phyloP scores from a whole-genome alignment of 2,888 invertebrate genomes.

The Apamea anceps region DNA sequence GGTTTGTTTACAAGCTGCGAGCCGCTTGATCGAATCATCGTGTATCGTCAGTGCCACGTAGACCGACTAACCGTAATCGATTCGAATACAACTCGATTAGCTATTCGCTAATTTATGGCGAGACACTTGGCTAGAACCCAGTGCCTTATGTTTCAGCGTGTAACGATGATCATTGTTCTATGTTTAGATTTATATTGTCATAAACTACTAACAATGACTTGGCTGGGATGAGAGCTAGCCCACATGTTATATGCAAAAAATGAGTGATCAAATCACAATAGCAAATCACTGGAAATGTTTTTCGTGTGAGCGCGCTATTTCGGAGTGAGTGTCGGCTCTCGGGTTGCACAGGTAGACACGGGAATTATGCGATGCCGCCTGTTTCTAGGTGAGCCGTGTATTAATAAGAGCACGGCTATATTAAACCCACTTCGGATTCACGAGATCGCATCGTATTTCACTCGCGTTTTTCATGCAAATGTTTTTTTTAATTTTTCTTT shows the following conservation, averaged over 20 bases:
- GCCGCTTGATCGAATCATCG: slow-evolving; percentile 37
- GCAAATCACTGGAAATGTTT: slow-evolving; percentile 72
- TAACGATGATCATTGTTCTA: slow-evolving; percentile 70
- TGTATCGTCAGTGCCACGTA: slow-evolving; percentile 53
- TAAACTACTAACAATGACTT: slow-evolving; percentile 70
- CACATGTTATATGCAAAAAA: slow-evolving; percentile 58
- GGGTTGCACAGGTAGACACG: slow-evolving; percentile 79
- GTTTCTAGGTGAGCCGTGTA: slow-evolving; percentile 81
- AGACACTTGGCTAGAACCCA: slow-evolving; percentile 75
- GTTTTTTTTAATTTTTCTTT: slow-evolving; percentile 31
- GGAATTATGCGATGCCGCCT: slow-evolving; percentile 74
- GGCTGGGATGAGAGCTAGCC: slow-evolving; percentile 62
- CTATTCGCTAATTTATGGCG: slow-evolving; percentile 65
- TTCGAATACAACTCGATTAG: slow-evolving; percentile 63
- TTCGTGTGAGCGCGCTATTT: slow-evolving; percentile 78
- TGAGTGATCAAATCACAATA: slow-evolving; percentile 60
- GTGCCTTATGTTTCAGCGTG: slow-evolving; percentile 61
- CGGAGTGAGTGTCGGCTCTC: slow-evolving; percentile 69
- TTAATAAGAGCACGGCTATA: slow-evolving; percentile 82
- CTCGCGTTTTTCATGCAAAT: slow-evolving; percentile 48
- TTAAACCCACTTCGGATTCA: slow-evolving; percentile 78
- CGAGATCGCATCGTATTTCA: slow-evolving; percentile 81
- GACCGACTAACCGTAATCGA: slow-evolving; percentile 58
- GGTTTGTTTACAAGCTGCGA: slow-evolving; percentile 59
- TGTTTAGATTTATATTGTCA: slow-evolving; percentile 79